A percentile compares a stretch with the other conserved stretches of the same genome.
Evolutionary conservation across 2,797 vertebrate genomes (phyloP).

Genomic region (Acropternis orthonyx): DNA sequence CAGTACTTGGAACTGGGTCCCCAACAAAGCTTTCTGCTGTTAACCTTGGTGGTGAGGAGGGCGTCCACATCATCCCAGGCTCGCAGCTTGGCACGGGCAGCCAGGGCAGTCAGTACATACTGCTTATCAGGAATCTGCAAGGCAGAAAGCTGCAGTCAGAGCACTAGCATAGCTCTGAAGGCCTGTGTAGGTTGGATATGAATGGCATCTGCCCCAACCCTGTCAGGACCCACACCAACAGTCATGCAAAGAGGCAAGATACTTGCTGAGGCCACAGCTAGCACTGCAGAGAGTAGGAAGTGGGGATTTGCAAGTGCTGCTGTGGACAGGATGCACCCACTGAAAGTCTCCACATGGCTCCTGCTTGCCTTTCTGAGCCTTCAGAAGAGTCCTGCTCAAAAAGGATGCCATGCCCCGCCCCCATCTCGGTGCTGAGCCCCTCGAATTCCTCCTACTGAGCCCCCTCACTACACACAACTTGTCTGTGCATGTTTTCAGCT

Average conservation of each 20-base stretch:
- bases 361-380: neutral
- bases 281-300: neutral
- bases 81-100: conserved; percentile 89
- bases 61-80: conserved; percentile 93
- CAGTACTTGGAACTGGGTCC: neutral
- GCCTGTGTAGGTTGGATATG: neutral
- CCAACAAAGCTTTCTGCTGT: neutral
- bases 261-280: neutral
- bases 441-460: neutral
- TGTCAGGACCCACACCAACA: neutral
- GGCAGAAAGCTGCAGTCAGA: conserved; percentile 20
- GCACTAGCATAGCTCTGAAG: neutral
- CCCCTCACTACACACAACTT: neutral
- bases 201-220: neutral
- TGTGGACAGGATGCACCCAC: neutral
- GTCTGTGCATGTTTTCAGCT: neutral
- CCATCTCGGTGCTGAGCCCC: neutral
- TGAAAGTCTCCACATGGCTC: neutral
- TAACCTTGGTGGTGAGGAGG: conserved; percentile 88
- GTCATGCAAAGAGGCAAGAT: neutral
- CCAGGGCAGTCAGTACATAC: conserved; percentile 88
- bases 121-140: conserved; percentile 93
- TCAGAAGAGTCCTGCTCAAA: neutral
- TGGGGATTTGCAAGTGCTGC: neutral
- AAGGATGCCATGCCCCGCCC: neutral